phyloP scores from a whole-genome alignment of 2,888 invertebrate species.

The Melitaea athalia region DNA sequence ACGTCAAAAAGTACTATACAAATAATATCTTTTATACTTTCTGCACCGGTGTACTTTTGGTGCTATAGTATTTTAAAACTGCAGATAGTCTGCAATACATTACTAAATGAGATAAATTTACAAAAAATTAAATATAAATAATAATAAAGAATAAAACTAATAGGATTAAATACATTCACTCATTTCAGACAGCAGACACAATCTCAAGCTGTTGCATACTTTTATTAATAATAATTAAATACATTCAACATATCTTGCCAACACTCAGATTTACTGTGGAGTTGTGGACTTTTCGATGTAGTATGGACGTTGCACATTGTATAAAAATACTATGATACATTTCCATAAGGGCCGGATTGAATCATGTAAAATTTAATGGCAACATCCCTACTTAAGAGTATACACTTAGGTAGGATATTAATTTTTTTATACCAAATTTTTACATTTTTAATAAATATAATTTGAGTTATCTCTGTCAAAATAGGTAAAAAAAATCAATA shows the following conservation, averaged over 20 bases:
- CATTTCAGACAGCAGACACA: slow-evolving; percentile 64
- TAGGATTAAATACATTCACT: slow-evolving; percentile 78
- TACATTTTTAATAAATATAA: no score
- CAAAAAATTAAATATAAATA: slow-evolving; percentile 61
- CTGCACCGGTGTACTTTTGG: slow-evolving; percentile 61
- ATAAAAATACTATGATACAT: slow-evolving; percentile 50
- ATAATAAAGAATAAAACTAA: slow-evolving; percentile 66
- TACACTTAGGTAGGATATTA: no score
- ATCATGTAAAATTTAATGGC: not conserved
- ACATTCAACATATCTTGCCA: slow-evolving; percentile 46
- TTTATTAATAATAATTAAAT: slow-evolving; percentile 56
- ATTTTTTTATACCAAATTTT: no score
- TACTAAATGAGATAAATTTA: slow-evolving; percentile 58
- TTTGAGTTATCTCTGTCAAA: no score
- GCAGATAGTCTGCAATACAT: slow-evolving; percentile 60
- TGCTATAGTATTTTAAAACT: slow-evolving; percentile 53
- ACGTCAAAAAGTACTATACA: slow-evolving; percentile 75
- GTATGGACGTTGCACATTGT: slow-evolving; percentile 48
- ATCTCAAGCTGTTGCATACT: slow-evolving; percentile 56
- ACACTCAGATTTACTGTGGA: slow-evolving; percentile 29
- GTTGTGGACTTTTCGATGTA: slow-evolving; percentile 44
- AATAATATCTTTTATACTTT: slow-evolving; percentile 70
- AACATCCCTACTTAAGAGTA: no score
- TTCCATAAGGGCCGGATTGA: not conserved
- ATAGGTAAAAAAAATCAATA: no score